Percentiles rank a stretch among this genome's conserved stretches.
phyloP scores from a whole-genome alignment of 30 jellyfish, hydroid and myxozoan genomes.

The Mastigias papua region DNA sequence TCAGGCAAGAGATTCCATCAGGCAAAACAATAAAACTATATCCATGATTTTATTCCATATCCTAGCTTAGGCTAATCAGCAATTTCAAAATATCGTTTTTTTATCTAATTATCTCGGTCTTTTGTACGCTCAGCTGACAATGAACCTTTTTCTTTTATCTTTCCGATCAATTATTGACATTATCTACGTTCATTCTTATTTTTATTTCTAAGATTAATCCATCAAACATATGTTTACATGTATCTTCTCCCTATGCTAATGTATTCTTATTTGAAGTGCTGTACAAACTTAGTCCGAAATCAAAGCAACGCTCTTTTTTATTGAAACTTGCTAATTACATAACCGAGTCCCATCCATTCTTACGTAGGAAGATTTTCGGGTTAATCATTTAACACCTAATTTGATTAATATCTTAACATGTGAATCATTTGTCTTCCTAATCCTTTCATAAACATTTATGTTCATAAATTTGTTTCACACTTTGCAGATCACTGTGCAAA shows the following conservation, averaged over 20 bases:
- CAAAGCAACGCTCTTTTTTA: neutral
- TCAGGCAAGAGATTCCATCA: conserved; percentile 36
- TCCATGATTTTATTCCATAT: conserved; percentile 36
- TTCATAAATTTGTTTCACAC: too few species aligned
- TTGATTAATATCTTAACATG: too few species aligned
- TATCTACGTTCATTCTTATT: conserved; percentile 29
- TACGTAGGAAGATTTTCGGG: neutral
- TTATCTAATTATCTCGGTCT: conserved; percentile 19
- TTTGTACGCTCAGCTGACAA: conserved; percentile 32
- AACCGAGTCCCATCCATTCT: neutral
- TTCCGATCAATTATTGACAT: conserved; percentile 51
- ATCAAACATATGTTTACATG: conserved; percentile 6
- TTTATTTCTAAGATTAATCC: conserved; percentile 17
- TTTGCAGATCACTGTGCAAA: too few species aligned
- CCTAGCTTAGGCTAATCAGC: conserved; percentile 42
- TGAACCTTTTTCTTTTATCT: conserved; percentile 43
- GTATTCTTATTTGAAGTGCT: neutral
- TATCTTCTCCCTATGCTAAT: conserved; percentile 18
- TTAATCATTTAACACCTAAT: neutral
- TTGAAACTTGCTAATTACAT: neutral
- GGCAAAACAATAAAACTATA: conserved; percentile 13
- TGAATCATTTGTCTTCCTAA: too few species aligned
- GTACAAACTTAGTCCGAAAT: neutral
- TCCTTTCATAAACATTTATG: too few species aligned
- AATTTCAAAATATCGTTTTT: conserved; percentile 38